phyloP scores from a whole-genome alignment of 2,797 vertebrate species.

The Myotis vivesi region DNA sequence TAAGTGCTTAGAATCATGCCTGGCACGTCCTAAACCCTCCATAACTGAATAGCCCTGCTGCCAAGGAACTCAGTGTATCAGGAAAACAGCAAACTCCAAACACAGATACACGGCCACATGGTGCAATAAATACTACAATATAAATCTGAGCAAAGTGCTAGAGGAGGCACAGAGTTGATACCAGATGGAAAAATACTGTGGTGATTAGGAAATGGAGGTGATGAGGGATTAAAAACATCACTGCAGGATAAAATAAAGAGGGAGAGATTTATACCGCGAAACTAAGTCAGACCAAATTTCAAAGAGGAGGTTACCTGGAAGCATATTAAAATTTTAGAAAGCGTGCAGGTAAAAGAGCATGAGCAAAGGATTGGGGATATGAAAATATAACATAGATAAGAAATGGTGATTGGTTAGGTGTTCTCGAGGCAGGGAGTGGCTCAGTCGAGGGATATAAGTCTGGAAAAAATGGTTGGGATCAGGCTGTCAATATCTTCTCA shows the following conservation, averaged over 20 bases:
- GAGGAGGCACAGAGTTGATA: background rate
- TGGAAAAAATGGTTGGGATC: background rate
- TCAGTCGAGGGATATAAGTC: background rate
- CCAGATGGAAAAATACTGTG: background rate
- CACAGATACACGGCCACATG: background rate
- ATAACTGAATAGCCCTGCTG: background rate
- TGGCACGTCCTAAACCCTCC: background rate
- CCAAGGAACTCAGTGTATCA: background rate
- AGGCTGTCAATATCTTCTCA: background rate
- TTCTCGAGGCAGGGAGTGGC: background rate
- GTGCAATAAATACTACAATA: background rate
- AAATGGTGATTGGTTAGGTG: background rate
- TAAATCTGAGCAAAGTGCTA: background rate
- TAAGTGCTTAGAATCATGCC: background rate
- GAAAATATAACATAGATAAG: background rate
- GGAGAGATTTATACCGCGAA: background rate
- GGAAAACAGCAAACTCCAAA: background rate
- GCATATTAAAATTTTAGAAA: constrained; percentile 28
- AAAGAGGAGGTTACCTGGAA: background rate
- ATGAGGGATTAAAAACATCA: background rate
- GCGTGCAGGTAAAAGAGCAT: background rate
- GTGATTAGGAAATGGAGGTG: background rate
- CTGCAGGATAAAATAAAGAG: background rate
- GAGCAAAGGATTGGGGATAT: background rate
- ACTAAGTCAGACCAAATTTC: background rate